Evolutionary conservation across 1,140 invertebrate genomes (phyloP), one percentile per base, ranked within the genome.

Genomic region (Drosophila pachea): DNA sequence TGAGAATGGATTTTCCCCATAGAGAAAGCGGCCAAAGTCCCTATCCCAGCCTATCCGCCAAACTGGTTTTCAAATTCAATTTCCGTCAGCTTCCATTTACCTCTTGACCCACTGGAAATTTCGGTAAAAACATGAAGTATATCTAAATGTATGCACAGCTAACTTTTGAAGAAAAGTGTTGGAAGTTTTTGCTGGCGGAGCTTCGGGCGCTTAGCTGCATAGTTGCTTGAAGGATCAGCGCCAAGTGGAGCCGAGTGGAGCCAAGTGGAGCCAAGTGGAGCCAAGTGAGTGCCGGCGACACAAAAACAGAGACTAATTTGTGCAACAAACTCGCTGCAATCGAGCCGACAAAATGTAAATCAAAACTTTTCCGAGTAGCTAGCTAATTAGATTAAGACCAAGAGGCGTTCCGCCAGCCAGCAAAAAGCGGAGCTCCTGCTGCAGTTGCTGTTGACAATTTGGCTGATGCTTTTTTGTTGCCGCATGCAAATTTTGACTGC

Each of bases 331-430:
- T 54, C 42, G 40, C 62, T 66, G 62, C 61, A 56, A 69, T 69
- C 60, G 60, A 69, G 67, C 54, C 61, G 40, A 56, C 47, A 64
- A 22, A 75, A 83, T 84, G 79, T 84, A 83, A 83, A 83, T 83
- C 76, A 84, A 84, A 83, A 84, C 78, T 76, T 64, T 71, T 61
- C 72, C 79, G 59, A 84, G 76, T 63, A 56, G 65, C 75, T 68
- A 58, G 59, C 79, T 84, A 83, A 83, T 83, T 83, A 84, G 79
- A 83, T 83, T 83, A 76, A 76, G 73, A 56, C 45, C 11, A 33
- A 58, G 14, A 36, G 22, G 22, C 22, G 22, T 22, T 12, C 38
- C 12, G 14, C 31, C n/a, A 38, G 38, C n/a, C 12, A 32, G 38
- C 52, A 69, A 69, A 69, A 69, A 54, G 43, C 29, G 14, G 14